phyloP scores from a whole-genome alignment of 1,140 invertebrate species.

The Drosophila kepulauana region DNA sequence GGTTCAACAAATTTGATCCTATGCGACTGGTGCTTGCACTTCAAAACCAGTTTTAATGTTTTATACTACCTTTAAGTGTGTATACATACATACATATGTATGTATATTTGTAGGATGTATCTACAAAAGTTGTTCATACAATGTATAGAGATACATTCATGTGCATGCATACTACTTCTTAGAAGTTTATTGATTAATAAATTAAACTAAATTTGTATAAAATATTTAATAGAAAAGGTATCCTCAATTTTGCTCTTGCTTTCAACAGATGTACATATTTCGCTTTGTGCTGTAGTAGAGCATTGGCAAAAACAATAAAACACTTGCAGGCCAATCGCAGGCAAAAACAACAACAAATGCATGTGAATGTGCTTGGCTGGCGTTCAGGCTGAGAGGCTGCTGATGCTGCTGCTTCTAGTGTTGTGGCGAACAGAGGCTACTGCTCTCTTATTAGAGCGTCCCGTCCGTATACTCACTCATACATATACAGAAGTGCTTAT shows the following conservation, averaged over 20 bases:
- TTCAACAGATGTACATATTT: conserved; percentile 1
- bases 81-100: background rate
- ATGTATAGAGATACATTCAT: conserved; percentile 7
- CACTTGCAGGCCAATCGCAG: conserved; percentile 51
- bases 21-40: conserved; percentile 39
- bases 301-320: conserved; percentile 51
- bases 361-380: conserved; percentile 37
- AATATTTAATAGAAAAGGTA: background rate
- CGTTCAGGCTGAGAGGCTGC: conserved; percentile 44
- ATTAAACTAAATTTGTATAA: too few relatives aligned
- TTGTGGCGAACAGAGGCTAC: conserved; percentile 32
- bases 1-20: conserved; percentile 30
- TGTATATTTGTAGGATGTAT: background rate
- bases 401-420: conserved; percentile 32
- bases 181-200: background rate
- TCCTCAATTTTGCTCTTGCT: background rate
- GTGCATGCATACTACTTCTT: conserved; percentile 13
- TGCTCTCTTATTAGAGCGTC: conserved; percentile 64
- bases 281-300: conserved; percentile 24
- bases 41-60: conserved; percentile 36
- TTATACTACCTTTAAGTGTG: background rate
- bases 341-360: conserved; percentile 50
- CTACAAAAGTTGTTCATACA: conserved; percentile 16
- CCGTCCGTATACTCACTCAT: conserved; percentile 50
- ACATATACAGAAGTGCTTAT: conserved; percentile 60